Evolutionary conservation across 2,888 invertebrate species (phyloP).

Genomic region (Dryobota labecula): DNA sequence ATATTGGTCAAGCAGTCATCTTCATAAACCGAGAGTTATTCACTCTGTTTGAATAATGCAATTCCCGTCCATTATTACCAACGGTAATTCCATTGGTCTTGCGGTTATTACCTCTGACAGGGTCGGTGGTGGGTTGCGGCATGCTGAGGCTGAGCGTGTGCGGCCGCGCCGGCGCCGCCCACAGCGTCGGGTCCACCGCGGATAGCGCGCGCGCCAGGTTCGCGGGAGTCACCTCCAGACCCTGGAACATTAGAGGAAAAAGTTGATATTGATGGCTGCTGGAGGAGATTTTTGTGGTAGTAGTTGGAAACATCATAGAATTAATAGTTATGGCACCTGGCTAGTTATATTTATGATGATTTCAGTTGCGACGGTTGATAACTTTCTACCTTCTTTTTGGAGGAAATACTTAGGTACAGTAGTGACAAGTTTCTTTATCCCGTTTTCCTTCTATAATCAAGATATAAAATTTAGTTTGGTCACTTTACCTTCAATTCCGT

Average conservation of each 20-base stretch:
- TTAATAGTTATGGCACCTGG: no score
- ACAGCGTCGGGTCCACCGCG: slow-evolving; percentile 92
- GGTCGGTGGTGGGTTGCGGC: slow-evolving; percentile 87
- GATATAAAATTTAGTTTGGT: no score
- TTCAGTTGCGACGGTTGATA: no score
- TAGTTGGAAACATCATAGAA: no score
- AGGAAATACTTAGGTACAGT: no score
- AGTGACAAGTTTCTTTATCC: no score
- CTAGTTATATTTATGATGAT: no score
- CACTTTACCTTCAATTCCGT: slow-evolving; percentile 90
- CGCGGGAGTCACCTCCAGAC: slow-evolving; percentile 91
- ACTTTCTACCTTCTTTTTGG: no score
- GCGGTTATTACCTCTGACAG: slow-evolving; percentile 75
- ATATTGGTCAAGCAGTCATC: neutral
- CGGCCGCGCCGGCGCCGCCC: slow-evolving; percentile 93
- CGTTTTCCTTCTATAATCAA: no score
- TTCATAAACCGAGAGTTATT: no score
- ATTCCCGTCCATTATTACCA: neutral
- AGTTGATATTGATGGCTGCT: neutral
- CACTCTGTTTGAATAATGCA: neutral
- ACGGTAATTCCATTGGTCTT: neutral
- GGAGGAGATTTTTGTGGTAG: neutral
- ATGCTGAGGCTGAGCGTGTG: slow-evolving; percentile 93
- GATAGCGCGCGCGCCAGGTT: slow-evolving; percentile 92
- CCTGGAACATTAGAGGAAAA: slow-evolving; percentile 73